Conservation (phyloP, 2,888 invertebrate genomes). For the Acleris cristana region DNA sequence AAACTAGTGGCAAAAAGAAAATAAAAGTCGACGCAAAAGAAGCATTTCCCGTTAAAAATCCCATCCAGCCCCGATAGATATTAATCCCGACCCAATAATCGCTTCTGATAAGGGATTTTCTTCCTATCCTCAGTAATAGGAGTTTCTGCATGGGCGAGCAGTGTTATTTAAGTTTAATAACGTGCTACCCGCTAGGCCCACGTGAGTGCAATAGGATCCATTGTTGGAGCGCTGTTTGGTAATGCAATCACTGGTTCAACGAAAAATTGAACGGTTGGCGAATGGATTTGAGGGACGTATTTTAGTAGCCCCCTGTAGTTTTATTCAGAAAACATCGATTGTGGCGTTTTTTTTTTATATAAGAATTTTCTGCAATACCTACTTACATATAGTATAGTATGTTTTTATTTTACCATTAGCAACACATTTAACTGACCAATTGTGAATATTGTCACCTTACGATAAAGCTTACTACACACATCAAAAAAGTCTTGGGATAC, state of each 20-base stretch:
- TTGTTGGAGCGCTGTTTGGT: slow-evolving; percentile 21
- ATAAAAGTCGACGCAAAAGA: slow-evolving; percentile 45
- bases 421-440: too few relatives aligned
- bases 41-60: slow-evolving; percentile 64
- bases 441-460: too few relatives aligned
- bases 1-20: slow-evolving; percentile 3
- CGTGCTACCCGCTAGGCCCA: slow-evolving; percentile 53
- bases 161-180: slow-evolving; percentile 76
- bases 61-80: slow-evolving; percentile 67
- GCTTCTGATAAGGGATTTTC: slow-evolving; percentile 79
- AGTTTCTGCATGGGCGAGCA: slow-evolving; percentile 72
- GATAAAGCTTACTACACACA: too few relatives aligned
- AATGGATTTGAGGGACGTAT: neutral
- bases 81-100: slow-evolving; percentile 73
- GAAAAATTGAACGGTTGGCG: slow-evolving; percentile 9
- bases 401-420: too few relatives aligned
- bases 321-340: too few relatives aligned
- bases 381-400: too few relatives aligned
- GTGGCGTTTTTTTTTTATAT: too few relatives aligned
- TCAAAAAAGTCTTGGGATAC: too few relatives aligned
- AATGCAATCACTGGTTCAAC: slow-evolving; percentile 8
- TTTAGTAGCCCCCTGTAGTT: too few relatives aligned
- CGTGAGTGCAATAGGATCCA: slow-evolving; percentile 44
- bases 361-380: too few relatives aligned
- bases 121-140: slow-evolving; percentile 74